These are phyloP conservation scores for Anas acuta DNA, from an alignment of 2,797 vertebrate genomes.

Conservation along the genomic window DNA sequence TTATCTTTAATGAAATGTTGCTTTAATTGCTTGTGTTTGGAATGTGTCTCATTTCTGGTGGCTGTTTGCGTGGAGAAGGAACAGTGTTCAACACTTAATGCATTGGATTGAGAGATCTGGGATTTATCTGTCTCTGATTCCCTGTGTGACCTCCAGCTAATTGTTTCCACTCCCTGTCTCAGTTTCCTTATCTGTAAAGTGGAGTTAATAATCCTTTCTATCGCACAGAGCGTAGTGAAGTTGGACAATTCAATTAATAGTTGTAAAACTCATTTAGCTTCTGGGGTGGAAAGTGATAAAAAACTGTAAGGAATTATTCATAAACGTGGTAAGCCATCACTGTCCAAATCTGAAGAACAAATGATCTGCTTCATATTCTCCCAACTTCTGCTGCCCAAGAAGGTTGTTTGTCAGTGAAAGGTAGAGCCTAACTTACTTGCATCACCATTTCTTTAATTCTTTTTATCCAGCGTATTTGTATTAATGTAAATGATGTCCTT, in stretches of 20 bases:
- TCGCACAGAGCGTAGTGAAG: conserved; percentile 35
- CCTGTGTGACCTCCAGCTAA: conserved; percentile 45
- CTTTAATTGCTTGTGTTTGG: conserved; percentile 54
- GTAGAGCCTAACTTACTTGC: not conserved
- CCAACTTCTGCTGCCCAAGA: not conserved
- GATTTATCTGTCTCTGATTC: conserved; percentile 49
- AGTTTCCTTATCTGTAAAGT: conserved; percentile 63
- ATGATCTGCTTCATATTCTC: conserved; percentile 8
- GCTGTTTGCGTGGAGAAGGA: conserved; percentile 16
- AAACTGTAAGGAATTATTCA: conserved; percentile 54
- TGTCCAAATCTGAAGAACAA: conserved; percentile 21
- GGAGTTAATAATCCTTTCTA: conserved; percentile 61
- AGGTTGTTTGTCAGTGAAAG: not conserved
- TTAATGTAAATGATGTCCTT: not conserved
- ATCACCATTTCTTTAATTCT: not conserved
- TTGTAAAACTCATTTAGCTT: conserved; percentile 65
- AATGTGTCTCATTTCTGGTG: conserved; percentile 14
- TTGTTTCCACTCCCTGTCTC: conserved; percentile 34
- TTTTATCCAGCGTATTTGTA: not conserved
- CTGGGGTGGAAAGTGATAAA: conserved; percentile 39
- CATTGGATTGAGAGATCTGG: conserved; percentile 21
- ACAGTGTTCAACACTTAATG: not conserved
- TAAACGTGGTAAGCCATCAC: conserved; percentile 26
- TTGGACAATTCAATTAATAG: conserved; percentile 68
- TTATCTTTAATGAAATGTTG: conserved; percentile 44